A percentile compares a stretch with the other conserved stretches of the same genome.
Evolutionary conservation across 2,797 vertebrate genomes (phyloP).

Genomic region (Bradypodion ventrale): DNA sequence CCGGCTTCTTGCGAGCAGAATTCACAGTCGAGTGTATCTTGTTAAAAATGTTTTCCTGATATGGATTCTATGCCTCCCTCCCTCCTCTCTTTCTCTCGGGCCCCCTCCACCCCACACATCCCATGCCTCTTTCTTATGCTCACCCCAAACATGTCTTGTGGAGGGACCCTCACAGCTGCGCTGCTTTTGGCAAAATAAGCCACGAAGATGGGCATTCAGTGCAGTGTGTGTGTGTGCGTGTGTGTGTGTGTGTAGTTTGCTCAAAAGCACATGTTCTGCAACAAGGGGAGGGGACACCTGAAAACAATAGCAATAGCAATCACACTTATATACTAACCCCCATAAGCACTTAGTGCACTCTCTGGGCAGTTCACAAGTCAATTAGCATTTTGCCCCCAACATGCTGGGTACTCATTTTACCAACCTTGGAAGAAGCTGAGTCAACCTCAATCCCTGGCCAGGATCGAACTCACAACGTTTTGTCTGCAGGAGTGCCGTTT

Average conservation of each 20-base stretch:
- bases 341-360: too few relatives aligned
- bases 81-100: conserved; percentile 50
- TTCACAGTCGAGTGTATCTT: conserved; percentile 77
- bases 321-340: too few relatives aligned
- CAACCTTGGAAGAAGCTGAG: too few relatives aligned
- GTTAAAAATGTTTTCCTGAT: conserved; percentile 92
- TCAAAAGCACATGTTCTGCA: conserved; percentile 63
- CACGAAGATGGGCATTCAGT: conserved; percentile 82
- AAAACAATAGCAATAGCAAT: too few relatives aligned
- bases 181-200: conserved; percentile 93
- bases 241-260: conserved; percentile 76
- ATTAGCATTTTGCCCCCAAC: too few relatives aligned
- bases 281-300: conserved; percentile 47
- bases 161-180: conserved; percentile 91
- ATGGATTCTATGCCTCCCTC: too few relatives aligned
- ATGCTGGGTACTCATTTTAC: too few relatives aligned
- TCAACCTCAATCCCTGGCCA: too few relatives aligned
- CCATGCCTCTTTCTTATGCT: conserved; percentile 1
- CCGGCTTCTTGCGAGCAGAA: conserved; percentile 78
- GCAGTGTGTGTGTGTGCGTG: too few relatives aligned
- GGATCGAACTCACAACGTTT: too few relatives aligned
- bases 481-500: too few relatives aligned
- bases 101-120: conserved; percentile 54
- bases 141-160: conserved; percentile 90
- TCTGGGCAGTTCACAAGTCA: too few relatives aligned